Percentiles rank a stretch among this genome's conserved stretches.
phyloP scores from a whole-genome alignment of 2,797 vertebrate species.

The Enteromius paludinosus region DNA sequence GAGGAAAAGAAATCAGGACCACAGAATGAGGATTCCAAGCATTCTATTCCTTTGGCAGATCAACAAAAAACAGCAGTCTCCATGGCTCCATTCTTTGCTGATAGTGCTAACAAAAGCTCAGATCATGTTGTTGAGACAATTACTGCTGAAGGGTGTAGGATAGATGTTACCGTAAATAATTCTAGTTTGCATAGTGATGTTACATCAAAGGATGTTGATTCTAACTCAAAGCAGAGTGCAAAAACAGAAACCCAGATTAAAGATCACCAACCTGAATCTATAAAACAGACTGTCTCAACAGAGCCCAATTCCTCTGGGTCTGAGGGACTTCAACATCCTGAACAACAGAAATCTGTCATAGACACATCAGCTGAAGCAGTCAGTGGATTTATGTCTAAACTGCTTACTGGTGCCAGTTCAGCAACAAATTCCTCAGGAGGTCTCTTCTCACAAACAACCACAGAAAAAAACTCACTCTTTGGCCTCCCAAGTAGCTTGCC shows the following conservation, averaged over 20 bases:
- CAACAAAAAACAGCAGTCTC: slow-evolving; percentile 31
- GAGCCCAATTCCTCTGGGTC: slow-evolving; percentile 48
- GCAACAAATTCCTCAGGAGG: slow-evolving; percentile 75
- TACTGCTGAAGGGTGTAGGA: slow-evolving; percentile 29
- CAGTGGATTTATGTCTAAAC: slow-evolving; percentile 87
- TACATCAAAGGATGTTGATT: slow-evolving; percentile 57
- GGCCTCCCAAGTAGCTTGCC: slow-evolving; percentile 74
- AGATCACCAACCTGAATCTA: slow-evolving; percentile 54
- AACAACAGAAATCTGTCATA: slow-evolving; percentile 77
- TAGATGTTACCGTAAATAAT: slow-evolving; percentile 44
- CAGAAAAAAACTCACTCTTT: slow-evolving; percentile 81
- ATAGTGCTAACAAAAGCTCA: slow-evolving; percentile 41
- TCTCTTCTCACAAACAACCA: slow-evolving; percentile 71
- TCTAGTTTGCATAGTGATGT: slow-evolving; percentile 36
- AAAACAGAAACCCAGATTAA: slow-evolving; percentile 44
- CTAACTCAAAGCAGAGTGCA: slow-evolving; percentile 48
- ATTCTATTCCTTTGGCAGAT: slow-evolving; percentile 26
- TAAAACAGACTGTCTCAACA: slow-evolving; percentile 50
- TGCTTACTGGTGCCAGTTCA: slow-evolving; percentile 73
- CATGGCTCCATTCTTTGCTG: slow-evolving; percentile 25
- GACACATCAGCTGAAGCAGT: slow-evolving; percentile 85
- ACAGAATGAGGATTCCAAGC: slow-evolving; percentile 31
- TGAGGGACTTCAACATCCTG: slow-evolving; percentile 67
- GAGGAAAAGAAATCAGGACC: slow-evolving; percentile 71
- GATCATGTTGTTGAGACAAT: slow-evolving; percentile 44